phyloP scores from a whole-genome alignment of 2,113 vertebrate species.

The Lates calcarifer region DNA sequence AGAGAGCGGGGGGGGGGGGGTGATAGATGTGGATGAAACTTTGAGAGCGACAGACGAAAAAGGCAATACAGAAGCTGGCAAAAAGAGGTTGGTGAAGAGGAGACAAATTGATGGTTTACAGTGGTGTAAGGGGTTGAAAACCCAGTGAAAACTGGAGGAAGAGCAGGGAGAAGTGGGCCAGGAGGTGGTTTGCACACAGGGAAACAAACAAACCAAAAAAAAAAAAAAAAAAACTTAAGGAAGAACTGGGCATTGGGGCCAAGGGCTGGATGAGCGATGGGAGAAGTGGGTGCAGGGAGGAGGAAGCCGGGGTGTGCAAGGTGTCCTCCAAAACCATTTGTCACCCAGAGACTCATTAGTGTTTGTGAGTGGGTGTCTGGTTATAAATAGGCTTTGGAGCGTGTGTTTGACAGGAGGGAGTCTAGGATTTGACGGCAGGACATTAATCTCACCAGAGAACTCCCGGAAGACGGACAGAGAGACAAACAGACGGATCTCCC shows the following conservation, averaged over 20 bases:
- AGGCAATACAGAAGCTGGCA: slow-evolving; percentile 20
- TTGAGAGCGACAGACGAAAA: slow-evolving; percentile 22
- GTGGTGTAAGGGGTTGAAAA: slow-evolving; percentile 10
- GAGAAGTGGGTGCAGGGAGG: slow-evolving; percentile 18
- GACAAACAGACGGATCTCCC: slow-evolving; percentile 54
- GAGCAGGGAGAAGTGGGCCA: slow-evolving; percentile 47
- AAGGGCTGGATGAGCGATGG: slow-evolving; percentile 30
- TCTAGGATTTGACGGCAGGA: slow-evolving; percentile 64
- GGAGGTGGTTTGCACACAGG: slow-evolving; percentile 16
- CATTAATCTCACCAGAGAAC: slow-evolving; percentile 67
- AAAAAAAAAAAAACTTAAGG: neutral
- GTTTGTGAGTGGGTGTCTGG: slow-evolving; percentile 53
- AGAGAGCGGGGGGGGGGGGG: neutral
- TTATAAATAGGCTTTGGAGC: slow-evolving; percentile 72
- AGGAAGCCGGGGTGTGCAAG: slow-evolving; percentile 46
- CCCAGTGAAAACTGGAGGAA: slow-evolving; percentile 30
- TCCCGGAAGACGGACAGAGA: slow-evolving; percentile 51
- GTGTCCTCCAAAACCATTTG: slow-evolving; percentile 70
- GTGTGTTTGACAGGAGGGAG: slow-evolving; percentile 72
- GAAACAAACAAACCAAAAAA: slow-evolving; percentile 15
- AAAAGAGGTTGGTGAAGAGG: slow-evolving; percentile 40
- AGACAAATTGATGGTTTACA: slow-evolving; percentile 39
- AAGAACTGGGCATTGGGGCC: slow-evolving; percentile 21
- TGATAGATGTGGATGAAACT: slow-evolving; percentile 34
- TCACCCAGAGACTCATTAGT: slow-evolving; percentile 75